A percentile compares a stretch with the other conserved stretches of the same genome.
phyloP scores from a whole-genome alignment of 2,797 vertebrate species.

The Orestias chungarensis region DNA sequence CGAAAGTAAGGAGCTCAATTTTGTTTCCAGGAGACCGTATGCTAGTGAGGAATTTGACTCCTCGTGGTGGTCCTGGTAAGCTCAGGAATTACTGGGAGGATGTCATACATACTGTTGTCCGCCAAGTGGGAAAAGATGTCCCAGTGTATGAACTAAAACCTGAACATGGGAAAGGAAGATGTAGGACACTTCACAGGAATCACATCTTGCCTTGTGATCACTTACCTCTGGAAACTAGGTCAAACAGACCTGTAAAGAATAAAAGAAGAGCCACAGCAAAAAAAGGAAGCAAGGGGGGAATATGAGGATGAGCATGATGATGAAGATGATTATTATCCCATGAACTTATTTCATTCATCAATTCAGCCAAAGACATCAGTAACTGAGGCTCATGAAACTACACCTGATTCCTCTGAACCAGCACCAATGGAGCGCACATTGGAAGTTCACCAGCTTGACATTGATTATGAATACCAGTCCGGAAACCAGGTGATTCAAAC shows the following conservation, averaged over 20 bases:
- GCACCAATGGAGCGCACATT: neutral
- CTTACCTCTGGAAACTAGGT: neutral
- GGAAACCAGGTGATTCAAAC: neutral
- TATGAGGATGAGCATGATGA: neutral
- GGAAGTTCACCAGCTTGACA: neutral
- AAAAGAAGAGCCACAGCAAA: neutral
- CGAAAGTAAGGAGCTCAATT: neutral
- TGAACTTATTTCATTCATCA: no score
- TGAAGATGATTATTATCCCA: no score
- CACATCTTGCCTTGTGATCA: neutral
- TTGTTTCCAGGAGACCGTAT: constrained; percentile 11
- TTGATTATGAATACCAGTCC: neutral
- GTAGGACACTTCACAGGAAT: neutral
- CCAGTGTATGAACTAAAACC: constrained; percentile 2
- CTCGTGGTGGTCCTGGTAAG: constrained; percentile 8
- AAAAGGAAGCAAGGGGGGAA: neutral
- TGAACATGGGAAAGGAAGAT: neutral
- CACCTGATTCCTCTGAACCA: no score
- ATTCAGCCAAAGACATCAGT: no score
- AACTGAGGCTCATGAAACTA: no score
- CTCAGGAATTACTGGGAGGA: constrained; percentile 18
- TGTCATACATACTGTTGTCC: neutral
- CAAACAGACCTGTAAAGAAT: neutral
- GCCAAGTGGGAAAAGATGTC: constrained; percentile 5
- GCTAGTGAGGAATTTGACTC: neutral